A percentile compares a stretch with the other conserved stretches of the same genome.
phyloP scores from a whole-genome alignment of 1,140 invertebrate species.

The Saccostrea glomerata region DNA sequence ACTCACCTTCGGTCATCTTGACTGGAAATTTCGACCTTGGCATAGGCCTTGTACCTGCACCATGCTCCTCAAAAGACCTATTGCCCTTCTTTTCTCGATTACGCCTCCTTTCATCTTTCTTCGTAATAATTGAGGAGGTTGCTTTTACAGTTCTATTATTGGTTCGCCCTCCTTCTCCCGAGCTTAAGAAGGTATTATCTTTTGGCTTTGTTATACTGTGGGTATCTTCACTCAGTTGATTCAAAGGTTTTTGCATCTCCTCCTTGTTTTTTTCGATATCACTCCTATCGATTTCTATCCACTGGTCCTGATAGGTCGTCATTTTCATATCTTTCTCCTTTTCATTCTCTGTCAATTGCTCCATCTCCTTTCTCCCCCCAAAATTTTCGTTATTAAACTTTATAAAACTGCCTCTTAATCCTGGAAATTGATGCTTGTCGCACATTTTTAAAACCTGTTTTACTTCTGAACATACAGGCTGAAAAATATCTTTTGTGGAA shows the following conservation, averaged over 20 bases:
- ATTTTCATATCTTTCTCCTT: slow-evolving; percentile 28
- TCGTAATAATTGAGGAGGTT: background rate
- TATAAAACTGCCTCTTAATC: no score
- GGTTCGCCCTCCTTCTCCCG: slow-evolving; percentile 30
- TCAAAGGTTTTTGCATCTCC: slow-evolving; percentile 21
- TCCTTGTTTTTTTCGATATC: slow-evolving; percentile 31
- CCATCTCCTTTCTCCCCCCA: slow-evolving; percentile 16
- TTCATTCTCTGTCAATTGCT: background rate
- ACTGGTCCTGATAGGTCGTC: background rate
- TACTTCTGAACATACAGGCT: background rate
- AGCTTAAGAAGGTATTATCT: slow-evolving; percentile 39
- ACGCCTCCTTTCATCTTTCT: background rate
- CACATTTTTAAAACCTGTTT: no score
- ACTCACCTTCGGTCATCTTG: no score
- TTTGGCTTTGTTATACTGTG: slow-evolving; percentile 2
- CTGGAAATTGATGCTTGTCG: no score
- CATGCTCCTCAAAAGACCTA: background rate
- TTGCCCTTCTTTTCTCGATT: background rate
- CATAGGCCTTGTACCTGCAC: no score
- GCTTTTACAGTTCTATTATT: slow-evolving; percentile 3
- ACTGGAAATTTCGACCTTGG: no score
- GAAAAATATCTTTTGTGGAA: background rate
- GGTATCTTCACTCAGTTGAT: slow-evolving; percentile 12
- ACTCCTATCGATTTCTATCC: slow-evolving; percentile 21
- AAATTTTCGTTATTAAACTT: background rate